These are phyloP conservation scores for Hydroisotoma schaefferi DNA, from an alignment of 2,888 invertebrate species.

Conservation along the genomic window DNA sequence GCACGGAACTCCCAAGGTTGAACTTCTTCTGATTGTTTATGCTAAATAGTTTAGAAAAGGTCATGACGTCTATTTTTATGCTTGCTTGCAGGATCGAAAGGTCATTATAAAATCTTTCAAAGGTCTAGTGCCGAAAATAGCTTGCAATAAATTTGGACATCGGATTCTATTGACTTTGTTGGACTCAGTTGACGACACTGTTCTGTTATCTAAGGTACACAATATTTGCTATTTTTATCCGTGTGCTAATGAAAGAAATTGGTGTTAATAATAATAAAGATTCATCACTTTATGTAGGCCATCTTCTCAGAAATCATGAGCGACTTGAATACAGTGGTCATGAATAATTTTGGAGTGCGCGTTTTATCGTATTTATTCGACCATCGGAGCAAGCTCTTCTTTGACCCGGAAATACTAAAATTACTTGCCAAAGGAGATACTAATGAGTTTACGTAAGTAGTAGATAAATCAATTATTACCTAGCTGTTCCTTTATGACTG, in stretches of 20 bases:
- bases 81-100: slow-evolving; percentile 57
- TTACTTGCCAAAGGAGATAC: slow-evolving; percentile 70
- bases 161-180: slow-evolving; percentile 75
- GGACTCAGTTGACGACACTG: slow-evolving; percentile 89
- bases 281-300: slow-evolving; percentile 30
- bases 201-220: slow-evolving; percentile 78
- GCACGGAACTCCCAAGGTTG: slow-evolving; percentile 64
- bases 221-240: not conserved
- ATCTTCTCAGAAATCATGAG: slow-evolving; percentile 67
- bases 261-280: not conserved
- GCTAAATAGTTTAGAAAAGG: not conserved
- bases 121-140: slow-evolving; percentile 72
- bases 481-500: no score
- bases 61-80: not conserved
- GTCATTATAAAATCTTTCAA: slow-evolving; percentile 83
- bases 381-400: slow-evolving; percentile 72
- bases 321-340: slow-evolving; percentile 65
- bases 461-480: no score
- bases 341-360: slow-evolving; percentile 77
- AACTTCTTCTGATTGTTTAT: not conserved
- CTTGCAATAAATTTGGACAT: slow-evolving; percentile 83
- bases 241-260: slow-evolving; percentile 3
- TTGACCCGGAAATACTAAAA: slow-evolving; percentile 75
- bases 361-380: slow-evolving; percentile 83
- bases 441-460: slow-evolving; percentile 59